These are phyloP conservation scores for Cryptoblepharus egeriae DNA, from an alignment of 2,797 vertebrate genomes.

Conservation along the genomic window DNA sequence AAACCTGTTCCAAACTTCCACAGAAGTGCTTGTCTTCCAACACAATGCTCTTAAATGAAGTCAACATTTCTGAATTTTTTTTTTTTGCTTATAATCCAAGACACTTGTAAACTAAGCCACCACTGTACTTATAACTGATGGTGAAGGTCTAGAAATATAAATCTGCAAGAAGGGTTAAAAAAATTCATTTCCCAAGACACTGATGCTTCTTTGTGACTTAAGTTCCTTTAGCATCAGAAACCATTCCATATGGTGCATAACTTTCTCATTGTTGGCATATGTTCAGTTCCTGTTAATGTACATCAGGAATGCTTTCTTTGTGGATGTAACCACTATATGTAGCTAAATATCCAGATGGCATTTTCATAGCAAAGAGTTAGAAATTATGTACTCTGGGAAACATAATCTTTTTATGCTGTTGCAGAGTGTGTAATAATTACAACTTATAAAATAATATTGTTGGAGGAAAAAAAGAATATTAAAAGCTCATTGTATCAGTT, in stretches of 20 bases:
- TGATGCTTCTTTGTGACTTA: not conserved
- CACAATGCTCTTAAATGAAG: too few species aligned
- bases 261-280: constrained; percentile 23
- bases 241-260: not conserved
- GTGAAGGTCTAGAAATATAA: not conserved
- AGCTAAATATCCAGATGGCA: constrained; percentile 13
- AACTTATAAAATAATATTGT: constrained; percentile 34
- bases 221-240: constrained; percentile 27
- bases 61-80: too few species aligned
- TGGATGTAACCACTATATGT: not conserved
- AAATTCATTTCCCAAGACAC: not conserved
- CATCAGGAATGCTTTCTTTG: constrained; percentile 20
- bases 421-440: constrained; percentile 29
- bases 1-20: too few species aligned
- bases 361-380: constrained; percentile 26
- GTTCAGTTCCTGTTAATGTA: constrained; percentile 21
- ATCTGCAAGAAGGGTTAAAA: not conserved
- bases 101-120: too few species aligned
- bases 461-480: not conserved
- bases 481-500: constrained; percentile 7
- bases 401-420: not conserved
- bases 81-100: too few species aligned
- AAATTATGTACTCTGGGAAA: constrained; percentile 4
- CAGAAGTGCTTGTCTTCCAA: too few species aligned
- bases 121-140: not conserved